Evolutionary conservation across 2,797 vertebrate genomes (phyloP).

Genomic region (Philypnodon macrostomus): DNA sequence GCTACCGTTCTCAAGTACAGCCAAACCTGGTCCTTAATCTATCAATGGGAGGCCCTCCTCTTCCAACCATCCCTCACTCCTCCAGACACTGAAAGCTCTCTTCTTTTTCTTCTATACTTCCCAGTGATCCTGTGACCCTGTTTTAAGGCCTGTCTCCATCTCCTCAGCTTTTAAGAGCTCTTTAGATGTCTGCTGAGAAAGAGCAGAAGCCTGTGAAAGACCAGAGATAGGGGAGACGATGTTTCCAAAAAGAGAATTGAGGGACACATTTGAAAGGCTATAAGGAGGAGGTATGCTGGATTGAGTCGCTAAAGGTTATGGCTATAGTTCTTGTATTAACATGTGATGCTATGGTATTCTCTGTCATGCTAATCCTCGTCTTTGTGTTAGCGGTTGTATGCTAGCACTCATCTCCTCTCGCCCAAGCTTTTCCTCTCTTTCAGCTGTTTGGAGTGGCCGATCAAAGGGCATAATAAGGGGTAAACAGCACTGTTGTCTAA

Average conservation of each 20-base stretch:
- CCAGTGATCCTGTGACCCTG: slow-evolving; percentile 48
- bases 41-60: slow-evolving; percentile 73
- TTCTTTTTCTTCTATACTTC: slow-evolving; percentile 47
- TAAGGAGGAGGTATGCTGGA: slow-evolving; percentile 63
- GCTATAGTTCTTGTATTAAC: slow-evolving; percentile 66
- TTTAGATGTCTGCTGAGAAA: slow-evolving; percentile 78
- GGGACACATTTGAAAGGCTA: slow-evolving; percentile 53
- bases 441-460: slow-evolving; percentile 66
- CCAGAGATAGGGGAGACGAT: slow-evolving; percentile 40
- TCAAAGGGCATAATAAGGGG: slow-evolving; percentile 71
- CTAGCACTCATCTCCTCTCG: slow-evolving; percentile 64
- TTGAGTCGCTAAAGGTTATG: slow-evolving; percentile 53
- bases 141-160: slow-evolving; percentile 62
- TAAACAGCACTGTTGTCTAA: slow-evolving; percentile 77
- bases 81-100: slow-evolving; percentile 63
- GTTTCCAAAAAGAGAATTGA: slow-evolving; percentile 25
- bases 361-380: slow-evolving; percentile 75
- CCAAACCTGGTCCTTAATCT: slow-evolving; percentile 72
- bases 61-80: slow-evolving; percentile 59
- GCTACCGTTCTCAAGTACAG: slow-evolving; percentile 66
- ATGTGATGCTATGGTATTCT: slow-evolving; percentile 65
- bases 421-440: slow-evolving; percentile 40
- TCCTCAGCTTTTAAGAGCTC: slow-evolving; percentile 67
- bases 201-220: slow-evolving; percentile 71
- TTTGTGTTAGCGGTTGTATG: slow-evolving; percentile 65